A percentile compares a stretch with the other conserved stretches of the same genome.
phyloP scores from a whole-genome alignment of 2,888 invertebrate genomes.

The Dromius quadrimaculatus region DNA sequence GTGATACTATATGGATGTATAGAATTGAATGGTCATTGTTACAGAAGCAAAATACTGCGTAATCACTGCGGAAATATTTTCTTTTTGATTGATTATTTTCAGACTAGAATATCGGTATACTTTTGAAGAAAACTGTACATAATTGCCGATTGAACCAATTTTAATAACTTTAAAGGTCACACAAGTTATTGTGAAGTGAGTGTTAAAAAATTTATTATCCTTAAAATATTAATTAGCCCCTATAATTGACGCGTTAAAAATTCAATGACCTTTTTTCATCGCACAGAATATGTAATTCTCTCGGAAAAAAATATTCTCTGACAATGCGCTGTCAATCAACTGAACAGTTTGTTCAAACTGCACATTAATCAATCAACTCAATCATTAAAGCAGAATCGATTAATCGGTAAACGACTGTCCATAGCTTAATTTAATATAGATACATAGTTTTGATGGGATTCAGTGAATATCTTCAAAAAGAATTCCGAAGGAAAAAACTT shows the following conservation, averaged over 20 bases:
- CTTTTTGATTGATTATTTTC: no score
- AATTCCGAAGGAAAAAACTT: no score
- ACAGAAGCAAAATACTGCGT: no score
- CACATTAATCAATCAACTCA: constrained; percentile 23
- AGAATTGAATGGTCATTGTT: no score
- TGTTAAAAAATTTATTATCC: no score
- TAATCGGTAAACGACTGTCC: constrained; percentile 28
- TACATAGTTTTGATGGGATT: constrained; percentile 28
- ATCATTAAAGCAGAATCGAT: constrained; percentile 29
- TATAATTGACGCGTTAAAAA: not conserved
- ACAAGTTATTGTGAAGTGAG: not conserved
- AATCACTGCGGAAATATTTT: no score
- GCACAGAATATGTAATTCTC: constrained; percentile 23
- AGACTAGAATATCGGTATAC: no score
- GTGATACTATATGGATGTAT: no score
- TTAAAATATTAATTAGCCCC: constrained; percentile 12
- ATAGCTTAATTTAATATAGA: constrained; percentile 27
- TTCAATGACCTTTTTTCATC: constrained; percentile 6
- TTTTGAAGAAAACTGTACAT: no score
- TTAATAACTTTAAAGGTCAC: no score
- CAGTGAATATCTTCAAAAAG: constrained; percentile 27
- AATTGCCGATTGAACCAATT: no score
- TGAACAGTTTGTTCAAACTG: constrained; percentile 1
- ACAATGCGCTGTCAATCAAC: constrained; percentile 32
- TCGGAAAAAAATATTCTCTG: constrained; percentile 23